Evolutionary conservation across 2,113 vertebrate genomes (phyloP).

Genomic region (Daboia siamensis): DNA sequence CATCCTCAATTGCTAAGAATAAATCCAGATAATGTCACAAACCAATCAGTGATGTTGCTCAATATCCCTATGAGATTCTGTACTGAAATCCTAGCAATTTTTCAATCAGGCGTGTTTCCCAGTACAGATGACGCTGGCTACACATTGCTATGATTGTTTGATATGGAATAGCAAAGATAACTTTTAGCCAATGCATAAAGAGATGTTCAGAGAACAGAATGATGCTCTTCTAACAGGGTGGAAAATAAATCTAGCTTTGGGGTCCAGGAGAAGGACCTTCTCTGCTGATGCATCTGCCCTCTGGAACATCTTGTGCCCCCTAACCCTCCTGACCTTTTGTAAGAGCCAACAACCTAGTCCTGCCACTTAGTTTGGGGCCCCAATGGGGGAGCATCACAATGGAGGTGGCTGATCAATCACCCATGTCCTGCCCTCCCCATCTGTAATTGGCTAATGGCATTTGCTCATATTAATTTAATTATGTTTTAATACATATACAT

Average conservation of each 20-base stretch:
- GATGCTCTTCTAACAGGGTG: not conserved
- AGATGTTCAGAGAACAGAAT: not conserved
- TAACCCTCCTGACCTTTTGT: not conserved
- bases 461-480: not conserved
- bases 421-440: not conserved
- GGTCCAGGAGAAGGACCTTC: not conserved
- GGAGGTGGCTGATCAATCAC: not conserved
- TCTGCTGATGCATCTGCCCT: not conserved
- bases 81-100: not conserved
- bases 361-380: not conserved
- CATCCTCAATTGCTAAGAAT: not conserved
- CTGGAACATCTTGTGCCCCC: not conserved
- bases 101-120: not conserved
- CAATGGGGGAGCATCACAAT: not conserved
- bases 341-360: not conserved
- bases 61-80: not conserved
- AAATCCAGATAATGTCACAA: not conserved
- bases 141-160: not conserved
- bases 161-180: not conserved
- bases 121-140: not conserved
- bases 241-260: not conserved
- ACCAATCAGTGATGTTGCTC: not conserved
- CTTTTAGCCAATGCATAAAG: not conserved
- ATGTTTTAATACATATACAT: not conserved
- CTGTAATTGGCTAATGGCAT: not conserved